Conservation (phyloP, 2,113 vertebrate genomes). For the Rana temporaria region DNA sequence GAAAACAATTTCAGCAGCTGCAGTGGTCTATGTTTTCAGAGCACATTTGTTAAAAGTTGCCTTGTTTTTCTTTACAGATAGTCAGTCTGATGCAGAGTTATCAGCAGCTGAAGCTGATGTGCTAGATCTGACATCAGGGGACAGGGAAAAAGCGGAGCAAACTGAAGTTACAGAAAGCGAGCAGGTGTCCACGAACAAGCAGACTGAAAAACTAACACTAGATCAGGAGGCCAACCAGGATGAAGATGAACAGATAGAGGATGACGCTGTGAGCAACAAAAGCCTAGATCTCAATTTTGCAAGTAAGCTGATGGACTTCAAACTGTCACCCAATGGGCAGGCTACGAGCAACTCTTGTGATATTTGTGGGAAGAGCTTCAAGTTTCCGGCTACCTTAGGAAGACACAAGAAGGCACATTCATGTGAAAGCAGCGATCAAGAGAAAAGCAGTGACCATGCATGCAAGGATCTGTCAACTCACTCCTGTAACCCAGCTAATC, state of each 20-base stretch:
- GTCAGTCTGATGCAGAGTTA: constrained; percentile 82
- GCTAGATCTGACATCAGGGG: constrained; percentile 71
- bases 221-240: constrained; percentile 67
- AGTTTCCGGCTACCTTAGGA: constrained; percentile 88
- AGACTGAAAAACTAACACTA: constrained; percentile 51
- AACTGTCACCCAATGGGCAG: constrained; percentile 76
- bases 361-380: constrained; percentile 91
- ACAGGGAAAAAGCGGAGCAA: constrained; percentile 58
- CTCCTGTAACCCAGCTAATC: constrained; percentile 57
- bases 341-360: constrained; percentile 80
- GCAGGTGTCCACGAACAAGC: constrained; percentile 54
- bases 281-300: constrained; percentile 95
- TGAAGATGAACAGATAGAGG: constrained; percentile 68
- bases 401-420: constrained; percentile 90
- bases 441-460: constrained; percentile 65
- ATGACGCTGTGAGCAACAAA: constrained; percentile 91
- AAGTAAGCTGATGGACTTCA: constrained; percentile 94
- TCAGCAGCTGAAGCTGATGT: constrained; percentile 66
- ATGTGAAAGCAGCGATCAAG: constrained; percentile 71
- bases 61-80: constrained; percentile 79
- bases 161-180: constrained; percentile 51
- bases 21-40: too few relatives aligned
- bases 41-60: constrained; percentile 17
- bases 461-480: constrained; percentile 58
- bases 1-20: too few relatives aligned